Conservation (phyloP, 2,113 vertebrate species). For the Aptenodytes patagonicus region DNA sequence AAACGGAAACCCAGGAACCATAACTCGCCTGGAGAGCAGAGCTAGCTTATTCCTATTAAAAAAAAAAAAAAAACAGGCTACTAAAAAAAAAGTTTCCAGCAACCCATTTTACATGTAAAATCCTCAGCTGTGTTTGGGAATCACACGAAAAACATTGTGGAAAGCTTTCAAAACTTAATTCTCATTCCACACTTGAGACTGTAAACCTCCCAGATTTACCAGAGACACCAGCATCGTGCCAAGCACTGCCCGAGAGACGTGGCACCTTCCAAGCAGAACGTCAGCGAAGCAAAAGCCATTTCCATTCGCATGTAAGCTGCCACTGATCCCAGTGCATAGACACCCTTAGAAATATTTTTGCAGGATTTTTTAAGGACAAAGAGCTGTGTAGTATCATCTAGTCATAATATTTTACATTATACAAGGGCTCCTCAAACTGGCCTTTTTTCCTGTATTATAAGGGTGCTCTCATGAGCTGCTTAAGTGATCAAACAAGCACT, state of each 20-base stretch:
- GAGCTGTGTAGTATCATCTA: background rate
- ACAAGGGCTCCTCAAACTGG: background rate
- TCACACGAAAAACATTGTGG: fast-evolving
- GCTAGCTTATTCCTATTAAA: background rate
- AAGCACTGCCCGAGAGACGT: background rate
- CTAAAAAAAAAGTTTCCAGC: background rate
- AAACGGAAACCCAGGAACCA: background rate
- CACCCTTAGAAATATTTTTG: background rate
- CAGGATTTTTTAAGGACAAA: background rate
- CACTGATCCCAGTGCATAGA: background rate
- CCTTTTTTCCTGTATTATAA: background rate
- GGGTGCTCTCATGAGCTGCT: background rate
- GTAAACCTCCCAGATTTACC: background rate
- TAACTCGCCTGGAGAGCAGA: background rate
- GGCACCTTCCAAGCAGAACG: background rate
- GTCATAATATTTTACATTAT: background rate
- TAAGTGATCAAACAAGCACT: constrained; percentile 40
- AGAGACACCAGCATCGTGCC: background rate
- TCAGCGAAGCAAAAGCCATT: background rate
- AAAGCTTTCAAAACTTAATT: background rate
- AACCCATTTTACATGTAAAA: background rate
- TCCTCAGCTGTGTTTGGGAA: background rate
- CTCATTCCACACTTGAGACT: background rate
- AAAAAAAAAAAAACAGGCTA: background rate
- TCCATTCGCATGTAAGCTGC: background rate